Conservation (phyloP, 2,888 invertebrate genomes). For the Clusia tigrina region DNA sequence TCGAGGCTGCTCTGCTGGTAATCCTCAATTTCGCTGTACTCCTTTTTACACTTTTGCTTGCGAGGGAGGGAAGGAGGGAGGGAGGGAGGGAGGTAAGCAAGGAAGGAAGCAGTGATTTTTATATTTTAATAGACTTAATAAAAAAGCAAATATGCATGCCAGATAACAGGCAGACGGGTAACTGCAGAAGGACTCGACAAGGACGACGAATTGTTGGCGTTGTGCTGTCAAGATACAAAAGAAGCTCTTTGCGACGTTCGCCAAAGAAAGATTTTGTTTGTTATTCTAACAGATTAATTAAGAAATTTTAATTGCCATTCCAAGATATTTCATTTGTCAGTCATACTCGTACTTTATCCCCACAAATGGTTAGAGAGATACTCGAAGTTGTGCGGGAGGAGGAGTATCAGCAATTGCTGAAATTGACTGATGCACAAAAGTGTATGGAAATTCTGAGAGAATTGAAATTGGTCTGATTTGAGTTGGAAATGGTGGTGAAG, state of each 20-base stretch:
- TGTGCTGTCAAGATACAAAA: background rate
- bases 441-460: too few species aligned
- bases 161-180: background rate
- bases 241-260: background rate
- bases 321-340: too few species aligned
- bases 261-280: conserved; percentile 1
- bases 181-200: background rate
- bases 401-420: too few species aligned
- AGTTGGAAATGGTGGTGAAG: too few species aligned
- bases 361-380: too few species aligned
- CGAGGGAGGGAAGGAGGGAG: too few species aligned
- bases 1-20: background rate
- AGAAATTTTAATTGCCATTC: background rate
- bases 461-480: too few species aligned
- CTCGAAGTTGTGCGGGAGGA: too few species aligned
- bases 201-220: background rate
- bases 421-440: too few species aligned
- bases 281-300: background rate
- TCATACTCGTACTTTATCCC: too few species aligned
- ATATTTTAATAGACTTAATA: conserved; percentile 1
- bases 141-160: background rate
- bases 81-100: too few species aligned
- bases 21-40: background rate
- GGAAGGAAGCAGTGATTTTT: too few species aligned
- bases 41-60: background rate